Conservation (phyloP, 2,113 vertebrate species). For the Mormyrus iriodes region DNA sequence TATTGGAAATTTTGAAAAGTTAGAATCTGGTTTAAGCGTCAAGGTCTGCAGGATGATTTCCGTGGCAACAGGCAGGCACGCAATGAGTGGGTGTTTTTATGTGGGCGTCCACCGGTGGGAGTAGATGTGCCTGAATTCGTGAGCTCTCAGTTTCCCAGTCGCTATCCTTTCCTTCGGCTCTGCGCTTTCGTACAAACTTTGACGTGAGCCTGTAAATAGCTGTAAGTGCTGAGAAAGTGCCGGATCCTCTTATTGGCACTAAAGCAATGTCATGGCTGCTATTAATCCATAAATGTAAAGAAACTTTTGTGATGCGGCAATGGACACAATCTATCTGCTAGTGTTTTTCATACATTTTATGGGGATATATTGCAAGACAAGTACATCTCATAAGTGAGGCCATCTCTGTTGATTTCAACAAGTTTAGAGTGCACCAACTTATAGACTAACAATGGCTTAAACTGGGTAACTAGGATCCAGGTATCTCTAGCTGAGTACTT, state of each 20-base stretch:
- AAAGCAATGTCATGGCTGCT: neutral
- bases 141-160: neutral
- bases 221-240: neutral
- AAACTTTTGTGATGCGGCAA: neutral
- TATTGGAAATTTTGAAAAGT: neutral
- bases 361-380: neutral
- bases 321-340: neutral
- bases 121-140: neutral
- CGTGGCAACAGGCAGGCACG: neutral
- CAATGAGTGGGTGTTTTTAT: constrained; percentile 6
- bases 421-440: neutral
- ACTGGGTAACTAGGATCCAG: neutral
- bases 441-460: neutral
- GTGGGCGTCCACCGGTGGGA: neutral
- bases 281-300: neutral
- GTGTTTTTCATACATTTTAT: neutral
- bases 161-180: neutral
- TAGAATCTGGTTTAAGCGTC: neutral
- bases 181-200: neutral
- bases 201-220: neutral
- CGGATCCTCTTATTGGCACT: neutral
- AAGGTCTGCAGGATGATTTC: neutral
- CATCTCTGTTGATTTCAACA: neutral
- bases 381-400: neutral
- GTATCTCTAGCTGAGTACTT: neutral